These are phyloP conservation scores for Palythoa heliodiscus DNA, from an alignment of 92 coral and sea anemone genomes.

Conservation along the genomic window DNA sequence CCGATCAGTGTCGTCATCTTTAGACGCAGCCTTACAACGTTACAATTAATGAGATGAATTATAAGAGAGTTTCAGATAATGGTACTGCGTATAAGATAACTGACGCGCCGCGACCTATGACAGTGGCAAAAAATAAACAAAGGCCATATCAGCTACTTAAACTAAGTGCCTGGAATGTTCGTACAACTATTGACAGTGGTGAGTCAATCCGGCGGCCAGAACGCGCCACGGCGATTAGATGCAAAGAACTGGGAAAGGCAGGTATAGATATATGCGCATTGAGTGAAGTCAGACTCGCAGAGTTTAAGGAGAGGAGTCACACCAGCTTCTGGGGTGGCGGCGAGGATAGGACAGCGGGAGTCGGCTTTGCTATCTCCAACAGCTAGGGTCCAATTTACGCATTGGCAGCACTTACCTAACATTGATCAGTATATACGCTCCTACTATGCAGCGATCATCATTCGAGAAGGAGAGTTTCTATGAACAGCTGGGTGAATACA, in stretches of 20 bases:
- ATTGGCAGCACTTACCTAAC: no score
- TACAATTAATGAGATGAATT: no score
- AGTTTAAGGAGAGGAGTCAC: background rate
- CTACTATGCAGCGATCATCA: constrained; percentile 39
- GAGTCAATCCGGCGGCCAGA: constrained; percentile 49
- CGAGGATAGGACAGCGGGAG: constrained; percentile 7
- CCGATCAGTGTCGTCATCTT: background rate
- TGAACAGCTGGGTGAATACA: constrained; percentile 46
- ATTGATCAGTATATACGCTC: no score
- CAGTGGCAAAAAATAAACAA: background rate
- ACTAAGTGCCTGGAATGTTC: constrained; percentile 42
- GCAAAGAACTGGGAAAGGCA: constrained; percentile 41
- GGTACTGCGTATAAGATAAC: no score
- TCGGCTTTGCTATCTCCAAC: constrained; percentile 31
- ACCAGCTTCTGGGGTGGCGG: no score
- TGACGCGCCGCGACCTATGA: no score
- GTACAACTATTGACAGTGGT: constrained; percentile 35
- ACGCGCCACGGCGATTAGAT: no score
- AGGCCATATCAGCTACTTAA: background rate
- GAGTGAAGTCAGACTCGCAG: constrained; percentile 46
- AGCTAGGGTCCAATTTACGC: no score
- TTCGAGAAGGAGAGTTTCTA: constrained; percentile 36
- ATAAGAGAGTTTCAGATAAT: no score
- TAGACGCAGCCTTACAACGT: no score
- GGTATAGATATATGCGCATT: constrained; percentile 45